These are phyloP conservation scores for Tryphoninae sp. DNA, from an alignment of 2,888 invertebrate genomes.

Conservation along the genomic window DNA sequence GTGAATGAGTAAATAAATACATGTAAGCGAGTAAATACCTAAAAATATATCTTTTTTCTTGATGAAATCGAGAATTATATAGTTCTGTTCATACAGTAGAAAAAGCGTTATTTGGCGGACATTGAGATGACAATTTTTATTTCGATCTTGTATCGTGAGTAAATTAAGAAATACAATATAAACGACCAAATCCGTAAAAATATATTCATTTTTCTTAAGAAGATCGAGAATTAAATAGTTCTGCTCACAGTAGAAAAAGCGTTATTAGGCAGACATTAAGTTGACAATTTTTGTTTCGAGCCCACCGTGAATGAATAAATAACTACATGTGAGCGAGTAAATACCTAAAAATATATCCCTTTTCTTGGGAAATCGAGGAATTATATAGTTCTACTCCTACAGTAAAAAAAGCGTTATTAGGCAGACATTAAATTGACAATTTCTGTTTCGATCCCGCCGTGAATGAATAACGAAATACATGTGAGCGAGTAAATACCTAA, in stretches of 20 bases:
- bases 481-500: background rate
- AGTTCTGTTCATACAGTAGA: conserved; percentile 46
- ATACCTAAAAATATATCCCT: no score
- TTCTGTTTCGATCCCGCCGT: background rate
- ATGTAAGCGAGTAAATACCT: no score
- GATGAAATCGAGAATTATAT: no score
- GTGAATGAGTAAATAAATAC: no score
- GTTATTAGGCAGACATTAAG: no score
- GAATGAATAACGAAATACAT: background rate
- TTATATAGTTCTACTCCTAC: background rate
- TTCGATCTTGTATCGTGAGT: background rate
- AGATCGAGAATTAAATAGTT: background rate
- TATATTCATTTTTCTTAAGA: background rate
- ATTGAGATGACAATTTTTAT: background rate
- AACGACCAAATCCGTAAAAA: background rate
- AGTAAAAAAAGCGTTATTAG: background rate
- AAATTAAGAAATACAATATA: background rate
- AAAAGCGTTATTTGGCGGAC: conserved; percentile 47
- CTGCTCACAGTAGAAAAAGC: background rate
- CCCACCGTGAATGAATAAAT: no score
- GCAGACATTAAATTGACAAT: conserved; percentile 24
- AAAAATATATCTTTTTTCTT: no score
- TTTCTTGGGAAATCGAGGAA: no score
- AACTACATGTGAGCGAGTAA: no score
- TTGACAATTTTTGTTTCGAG: no score